Evolutionary conservation across 1,140 invertebrate genomes (phyloP).

Genomic region (Papilio polytes): DNA sequence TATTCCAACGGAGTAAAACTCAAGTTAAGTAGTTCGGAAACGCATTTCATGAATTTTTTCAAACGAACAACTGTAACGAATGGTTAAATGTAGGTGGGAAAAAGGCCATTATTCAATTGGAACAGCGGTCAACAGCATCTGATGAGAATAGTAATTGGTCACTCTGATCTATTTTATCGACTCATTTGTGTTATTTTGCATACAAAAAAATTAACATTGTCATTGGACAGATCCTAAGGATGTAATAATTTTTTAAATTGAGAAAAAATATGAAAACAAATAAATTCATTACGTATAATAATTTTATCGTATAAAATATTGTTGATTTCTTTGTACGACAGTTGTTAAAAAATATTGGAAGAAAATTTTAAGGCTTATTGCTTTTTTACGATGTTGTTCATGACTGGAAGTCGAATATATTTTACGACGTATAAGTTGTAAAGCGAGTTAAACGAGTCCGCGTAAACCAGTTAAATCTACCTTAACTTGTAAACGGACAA

Average conservation of each 20-base stretch:
- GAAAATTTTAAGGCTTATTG: slow-evolving; percentile 16
- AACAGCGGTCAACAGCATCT: too few species aligned
- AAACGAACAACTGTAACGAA: too few species aligned
- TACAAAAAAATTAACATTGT: too few species aligned
- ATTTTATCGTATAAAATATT: not conserved
- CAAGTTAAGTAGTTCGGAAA: too few species aligned
- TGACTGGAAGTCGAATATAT: slow-evolving; percentile 31
- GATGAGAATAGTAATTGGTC: too few species aligned
- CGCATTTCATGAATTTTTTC: too few species aligned
- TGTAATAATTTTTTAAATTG: not conserved
- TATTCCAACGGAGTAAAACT: too few species aligned
- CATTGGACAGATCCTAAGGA: not conserved
- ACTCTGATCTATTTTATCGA: too few species aligned
- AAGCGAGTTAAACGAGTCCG: slow-evolving; percentile 27
- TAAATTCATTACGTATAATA: not conserved
- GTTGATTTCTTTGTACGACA: slow-evolving; percentile 1
- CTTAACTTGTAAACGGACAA: not conserved
- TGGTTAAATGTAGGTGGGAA: too few species aligned
- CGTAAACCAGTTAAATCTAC: slow-evolving; percentile 24
- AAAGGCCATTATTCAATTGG: too few species aligned
- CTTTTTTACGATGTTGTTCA: slow-evolving; percentile 29
- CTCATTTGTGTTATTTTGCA: too few species aligned
- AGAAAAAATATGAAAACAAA: not conserved
- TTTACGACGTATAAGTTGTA: slow-evolving; percentile 34
- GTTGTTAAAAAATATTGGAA: slow-evolving; percentile 14